Evolutionary conservation across 2,797 vertebrate genomes (phyloP), one percentile per base, ranked within the genome.

Genomic region (Pitangus sulphuratus): DNA sequence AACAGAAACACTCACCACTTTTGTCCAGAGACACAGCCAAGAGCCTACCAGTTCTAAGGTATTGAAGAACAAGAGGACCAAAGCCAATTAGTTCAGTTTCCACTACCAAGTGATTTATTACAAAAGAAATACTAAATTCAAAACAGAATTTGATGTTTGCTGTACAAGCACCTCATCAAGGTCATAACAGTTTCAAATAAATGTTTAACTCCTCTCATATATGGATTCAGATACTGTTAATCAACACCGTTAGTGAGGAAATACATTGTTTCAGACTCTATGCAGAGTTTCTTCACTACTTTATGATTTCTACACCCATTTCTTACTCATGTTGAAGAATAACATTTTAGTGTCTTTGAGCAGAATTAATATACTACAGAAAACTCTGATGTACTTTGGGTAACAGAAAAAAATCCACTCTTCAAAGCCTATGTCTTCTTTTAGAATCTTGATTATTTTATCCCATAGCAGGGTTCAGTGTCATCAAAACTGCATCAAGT

Each of bases 401-500:
- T 62, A 61, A 45, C 40, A 61, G 28, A 7, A 77, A 77, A 70
- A 58, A 72, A 24, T 5, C 7, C 16, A 15, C 7, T 69, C 72
- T 74, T 72, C 61, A 85, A 58, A 45, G 66, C 33, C 20, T 3
- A n/a, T 2, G 14, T 18, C 65, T 86, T 86, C 82, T 83, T 95
- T 78, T 58, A 78, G 76, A 92, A 83, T n/a, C 56, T 54, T 53
- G 35, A 64, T 84, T 89, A 68, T 74, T 91, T 86, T 72, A 75
- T 78, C 69, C 69, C 69, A 51, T 9, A 75, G 72, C 65, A 95
- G 54, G 22, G 68, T 57, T 91, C 35, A 53, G 57, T 24, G 39
- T 35, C 85, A 94, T 88, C 76, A 81, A 76, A 95, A 94, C 37
- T 78, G 57, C 82, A 93, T 60, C 72, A 84, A 89, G 82, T 88